Evolutionary conservation across 2,888 invertebrate genomes (phyloP).

Genomic region (Agonopterix heracliana): DNA sequence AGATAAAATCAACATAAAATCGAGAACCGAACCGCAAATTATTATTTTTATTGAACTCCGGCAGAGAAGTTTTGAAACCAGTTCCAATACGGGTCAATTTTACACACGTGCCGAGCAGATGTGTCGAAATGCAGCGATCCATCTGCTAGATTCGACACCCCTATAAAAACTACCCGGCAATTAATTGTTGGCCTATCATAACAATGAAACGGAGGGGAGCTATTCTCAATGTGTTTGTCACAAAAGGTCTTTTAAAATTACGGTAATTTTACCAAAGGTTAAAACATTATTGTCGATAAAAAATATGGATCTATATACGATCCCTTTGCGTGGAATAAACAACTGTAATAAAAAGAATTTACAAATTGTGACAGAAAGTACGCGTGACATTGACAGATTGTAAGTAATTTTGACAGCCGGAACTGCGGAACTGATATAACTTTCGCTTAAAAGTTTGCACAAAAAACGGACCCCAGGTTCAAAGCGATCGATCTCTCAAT

Average conservation of each 20-base stretch:
- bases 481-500: conserved; percentile 21
- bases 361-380: too few species aligned
- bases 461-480: conserved; percentile 26
- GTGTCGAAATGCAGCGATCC: conserved; percentile 29
- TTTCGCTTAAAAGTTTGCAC: conserved; percentile 24
- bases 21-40: too few species aligned
- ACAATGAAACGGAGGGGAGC: background rate
- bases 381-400: conserved; percentile 1
- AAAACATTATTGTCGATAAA: too few species aligned
- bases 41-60: too few species aligned
- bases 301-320: too few species aligned
- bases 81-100: background rate
- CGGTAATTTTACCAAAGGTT: too few species aligned
- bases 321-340: too few species aligned
- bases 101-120: conserved; percentile 63
- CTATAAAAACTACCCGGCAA: conserved; percentile 1
- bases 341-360: too few species aligned
- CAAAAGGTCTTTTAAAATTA: too few species aligned
- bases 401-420: background rate
- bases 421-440: conserved; percentile 13
- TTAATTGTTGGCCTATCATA: background rate
- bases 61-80: background rate
- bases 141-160: conserved; percentile 31
- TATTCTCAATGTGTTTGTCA: background rate
- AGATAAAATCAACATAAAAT: too few species aligned